A percentile compares a stretch with the other conserved stretches of the same genome.
These are phyloP conservation scores for Melinopterus prodromus DNA, from an alignment of 2,888 invertebrate genomes.

Conservation along the genomic window DNA sequence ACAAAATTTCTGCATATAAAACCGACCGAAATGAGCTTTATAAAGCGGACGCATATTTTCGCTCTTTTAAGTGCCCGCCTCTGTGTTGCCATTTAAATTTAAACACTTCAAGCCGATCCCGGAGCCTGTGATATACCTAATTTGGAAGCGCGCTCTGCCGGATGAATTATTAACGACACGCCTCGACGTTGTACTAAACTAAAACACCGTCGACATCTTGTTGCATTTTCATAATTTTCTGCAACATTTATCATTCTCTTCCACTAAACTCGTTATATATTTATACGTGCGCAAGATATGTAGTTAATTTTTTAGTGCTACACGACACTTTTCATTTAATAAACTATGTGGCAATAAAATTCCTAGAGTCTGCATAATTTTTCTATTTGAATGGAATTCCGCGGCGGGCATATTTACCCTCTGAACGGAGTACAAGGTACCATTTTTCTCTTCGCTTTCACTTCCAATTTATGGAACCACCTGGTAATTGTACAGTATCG, in stretches of 20 bases:
- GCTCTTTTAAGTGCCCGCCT: conserved; percentile 42
- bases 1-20: conserved; percentile 51
- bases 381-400: background rate
- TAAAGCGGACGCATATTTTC: conserved; percentile 51
- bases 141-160: conserved; percentile 25
- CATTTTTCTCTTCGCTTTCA: background rate
- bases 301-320: background rate
- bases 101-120: conserved; percentile 27
- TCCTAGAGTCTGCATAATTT: background rate
- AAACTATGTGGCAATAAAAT: background rate
- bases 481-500: background rate
- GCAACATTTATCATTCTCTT: conserved; percentile 17
- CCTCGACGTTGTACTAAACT: conserved; percentile 25
- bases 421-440: background rate
- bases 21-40: conserved; percentile 51
- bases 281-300: background rate
- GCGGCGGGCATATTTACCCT: conserved; percentile 4
- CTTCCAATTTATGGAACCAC: conserved; percentile 4
- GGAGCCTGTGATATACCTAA: conserved; percentile 27
- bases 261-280: conserved; percentile 6
- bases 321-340: background rate
- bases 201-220: conserved; percentile 30
- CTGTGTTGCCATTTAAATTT: conserved; percentile 39
- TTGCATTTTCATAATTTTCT: conserved; percentile 33
- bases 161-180: conserved; percentile 30